phyloP scores from a whole-genome alignment of 2,888 invertebrate genomes.

The Nephrotoma flavescens region DNA sequence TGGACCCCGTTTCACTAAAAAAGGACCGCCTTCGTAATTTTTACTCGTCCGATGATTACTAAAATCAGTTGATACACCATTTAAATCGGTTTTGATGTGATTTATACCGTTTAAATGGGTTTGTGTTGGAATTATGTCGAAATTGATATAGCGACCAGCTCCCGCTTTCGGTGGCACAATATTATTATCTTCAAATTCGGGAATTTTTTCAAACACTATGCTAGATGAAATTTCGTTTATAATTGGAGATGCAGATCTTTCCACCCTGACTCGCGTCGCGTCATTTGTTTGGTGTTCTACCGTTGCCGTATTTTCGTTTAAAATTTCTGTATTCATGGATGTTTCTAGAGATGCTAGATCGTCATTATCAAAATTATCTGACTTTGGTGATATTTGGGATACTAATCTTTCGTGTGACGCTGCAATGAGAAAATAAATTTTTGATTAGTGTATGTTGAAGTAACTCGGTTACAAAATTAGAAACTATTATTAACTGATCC shows the following conservation, averaged over 20 bases:
- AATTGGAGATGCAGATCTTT: slow-evolving; percentile 41
- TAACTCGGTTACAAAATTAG: too few relatives aligned
- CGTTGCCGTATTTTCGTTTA: slow-evolving; percentile 21
- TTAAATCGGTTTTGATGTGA: slow-evolving; percentile 15
- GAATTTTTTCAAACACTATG: slow-evolving; percentile 21
- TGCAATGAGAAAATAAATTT: slow-evolving; percentile 3
- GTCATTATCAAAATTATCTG: slow-evolving; percentile 23
- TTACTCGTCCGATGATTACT: slow-evolving; percentile 22
- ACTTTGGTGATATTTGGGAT: slow-evolving; percentile 57
- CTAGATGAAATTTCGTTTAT: slow-evolving; percentile 38
- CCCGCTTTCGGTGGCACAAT: slow-evolving; percentile 12
- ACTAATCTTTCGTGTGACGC: slow-evolving; percentile 28
- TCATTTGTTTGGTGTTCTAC: slow-evolving; percentile 14
- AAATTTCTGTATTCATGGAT: slow-evolving; percentile 12
- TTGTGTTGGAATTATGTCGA: slow-evolving; percentile 28
- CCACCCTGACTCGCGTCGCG: slow-evolving; percentile 31
- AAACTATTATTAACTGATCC: too few relatives aligned
- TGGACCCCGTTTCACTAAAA: slow-evolving; percentile 33
- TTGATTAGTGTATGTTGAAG: too few relatives aligned
- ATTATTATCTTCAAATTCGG: slow-evolving; percentile 16
- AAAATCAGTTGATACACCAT: background rate
- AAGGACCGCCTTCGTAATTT: slow-evolving; percentile 27
- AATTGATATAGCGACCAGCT: slow-evolving; percentile 26
- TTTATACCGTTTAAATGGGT: slow-evolving; percentile 13
- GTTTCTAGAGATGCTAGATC: slow-evolving; percentile 4